Evolutionary conservation across 92 coral and sea anemone genomes (phyloP), one percentile per base, ranked within the genome.

Genomic region (Chrysogorgia sp.): DNA sequence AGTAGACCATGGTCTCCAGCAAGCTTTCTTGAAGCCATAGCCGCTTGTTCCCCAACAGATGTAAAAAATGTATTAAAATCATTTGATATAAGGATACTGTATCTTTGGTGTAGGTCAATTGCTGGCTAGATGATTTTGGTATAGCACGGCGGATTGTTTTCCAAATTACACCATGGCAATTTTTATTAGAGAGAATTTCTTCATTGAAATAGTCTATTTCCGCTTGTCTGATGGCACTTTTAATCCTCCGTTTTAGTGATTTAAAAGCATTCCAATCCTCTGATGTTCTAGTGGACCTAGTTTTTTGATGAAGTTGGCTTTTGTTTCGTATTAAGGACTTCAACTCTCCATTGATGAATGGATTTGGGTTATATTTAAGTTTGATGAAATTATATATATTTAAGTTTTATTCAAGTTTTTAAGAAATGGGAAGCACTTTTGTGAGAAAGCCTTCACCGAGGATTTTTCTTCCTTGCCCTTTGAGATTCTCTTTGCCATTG

Each of bases 311-410:
- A 17, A 60, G 52, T 30, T 57, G 40, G 67, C 21, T 47, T 74
- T 45, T 57, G 31, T 35, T 41, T 55, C 43, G 64, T 30, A 74
- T 74, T 33, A 34, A 22, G 17, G 37, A 25, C n/a, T 49, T 74
- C 53, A 53, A 30, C 43, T 74, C 64, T 24, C 48, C 47, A 30
- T 34, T 74, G n/a, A n/a, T n/a, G n/a, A n/a, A n/a, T n/a, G n/a
- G n/a, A n/a, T n/a, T 52, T 52, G 79, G 65, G 21, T 56, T 74
- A 59, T 74, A 24, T 74, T 74, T 56, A 52, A 74, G 64, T 45
- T 33, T 74, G 14, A 74, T 32, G 25, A 37, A n/a, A n/a, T n/a
- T n/a, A n/a, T n/a, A n/a, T n/a, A n/a, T n/a, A n/a, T n/a, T n/a
- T n/a, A n/a, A n/a, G n/a, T n/a, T n/a, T n/a, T n/a, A n/a, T n/a